Percentiles rank a stretch among this genome's conserved stretches.
Conservation (phyloP, 2,797 vertebrate genomes). For the Betta splendens region DNA sequence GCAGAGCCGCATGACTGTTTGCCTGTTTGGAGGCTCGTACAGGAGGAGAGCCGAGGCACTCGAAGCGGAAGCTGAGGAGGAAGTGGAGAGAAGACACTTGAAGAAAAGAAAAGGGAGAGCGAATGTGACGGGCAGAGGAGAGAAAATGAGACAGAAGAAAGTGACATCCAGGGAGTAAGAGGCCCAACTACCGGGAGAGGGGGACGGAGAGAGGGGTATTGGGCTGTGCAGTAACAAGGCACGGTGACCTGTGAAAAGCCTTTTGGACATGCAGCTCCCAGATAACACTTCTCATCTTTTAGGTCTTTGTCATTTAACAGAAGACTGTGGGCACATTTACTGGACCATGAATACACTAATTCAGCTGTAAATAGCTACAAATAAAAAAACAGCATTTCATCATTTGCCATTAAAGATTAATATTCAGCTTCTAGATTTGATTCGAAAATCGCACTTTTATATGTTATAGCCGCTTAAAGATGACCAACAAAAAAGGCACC, state of each 20-base stretch:
- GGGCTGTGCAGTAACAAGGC: slow-evolving; percentile 20
- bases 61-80: slow-evolving; percentile 17
- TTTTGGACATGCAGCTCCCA: slow-evolving; percentile 5
- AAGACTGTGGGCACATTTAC: slow-evolving; percentile 8
- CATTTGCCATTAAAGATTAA: slow-evolving; percentile 32
- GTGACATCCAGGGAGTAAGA: slow-evolving; percentile 18
- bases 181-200: slow-evolving; percentile 1
- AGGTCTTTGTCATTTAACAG: slow-evolving; percentile 4
- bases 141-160: slow-evolving; percentile 19
- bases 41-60: slow-evolving; percentile 37
- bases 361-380: slow-evolving; percentile 26
- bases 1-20: slow-evolving; percentile 66
- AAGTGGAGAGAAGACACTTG: slow-evolving; percentile 32
- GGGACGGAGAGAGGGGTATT: slow-evolving; percentile 1
- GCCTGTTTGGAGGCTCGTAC: slow-evolving; percentile 63
- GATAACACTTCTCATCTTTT: slow-evolving; percentile 15
- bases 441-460: slow-evolving; percentile 23
- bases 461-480: slow-evolving; percentile 11
- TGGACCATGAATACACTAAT: slow-evolving; percentile 18
- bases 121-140: slow-evolving; percentile 12
- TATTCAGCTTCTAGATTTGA: slow-evolving; percentile 26
- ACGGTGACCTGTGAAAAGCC: slow-evolving; percentile 36
- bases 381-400: slow-evolving; percentile 21
- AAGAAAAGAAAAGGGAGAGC: slow-evolving; percentile 9
- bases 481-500: slow-evolving; percentile 38